Base-by-base conservation (phyloP, 2,797 vertebrate genomes). In the Amphiprion clarkii region DNA sequence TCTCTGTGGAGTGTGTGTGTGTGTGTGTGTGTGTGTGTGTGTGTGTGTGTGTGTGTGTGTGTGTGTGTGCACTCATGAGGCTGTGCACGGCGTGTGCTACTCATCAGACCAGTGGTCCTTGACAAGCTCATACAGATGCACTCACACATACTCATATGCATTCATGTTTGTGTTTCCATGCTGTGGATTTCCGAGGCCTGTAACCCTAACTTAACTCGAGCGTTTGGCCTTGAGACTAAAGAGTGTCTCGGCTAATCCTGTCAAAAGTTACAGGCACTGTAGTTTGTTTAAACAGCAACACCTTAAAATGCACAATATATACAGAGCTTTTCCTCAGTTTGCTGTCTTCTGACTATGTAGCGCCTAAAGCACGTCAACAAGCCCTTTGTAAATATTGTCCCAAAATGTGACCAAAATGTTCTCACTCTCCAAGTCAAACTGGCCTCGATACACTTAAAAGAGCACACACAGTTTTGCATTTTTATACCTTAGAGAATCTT, bases 1-100 rank as follows among this genome's bases (percentile, higher is more conserved):
- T 76, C 66, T 67, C 73, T 73, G 54, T 69, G 33, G 33, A 10
- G 21, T 57, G 33, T 52, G 60, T 48, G 51, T 62, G 6, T 51
- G 36, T 60, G 52, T 44, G 14, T 60, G 52, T 44, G 14, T 58
- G 8, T 63, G 42, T 60, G 52, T 44, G 14, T 58, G 8, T 63
- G 42, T 60, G 52, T 44, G 14, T 58, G 21, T 57, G 33, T 52
- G 60, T 48, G 51, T 62, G 6, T 51, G 36, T 60, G 52, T 44
- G 14, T 60, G 52, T 44, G 14, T 58, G 8, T 63, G 42, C 40
- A 36, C 23, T 51, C 31, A 57, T 59, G 53, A 71, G 19, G 55
- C 27, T 51, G n/a, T 46, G 53, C 67, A 57, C 42, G 54, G 27
- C 2, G 40, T 55, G 17, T 48, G 51, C 59, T 60, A 66, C 73